Conservation (phyloP, 2,113 vertebrate species). For the Chionodraco myersi region DNA sequence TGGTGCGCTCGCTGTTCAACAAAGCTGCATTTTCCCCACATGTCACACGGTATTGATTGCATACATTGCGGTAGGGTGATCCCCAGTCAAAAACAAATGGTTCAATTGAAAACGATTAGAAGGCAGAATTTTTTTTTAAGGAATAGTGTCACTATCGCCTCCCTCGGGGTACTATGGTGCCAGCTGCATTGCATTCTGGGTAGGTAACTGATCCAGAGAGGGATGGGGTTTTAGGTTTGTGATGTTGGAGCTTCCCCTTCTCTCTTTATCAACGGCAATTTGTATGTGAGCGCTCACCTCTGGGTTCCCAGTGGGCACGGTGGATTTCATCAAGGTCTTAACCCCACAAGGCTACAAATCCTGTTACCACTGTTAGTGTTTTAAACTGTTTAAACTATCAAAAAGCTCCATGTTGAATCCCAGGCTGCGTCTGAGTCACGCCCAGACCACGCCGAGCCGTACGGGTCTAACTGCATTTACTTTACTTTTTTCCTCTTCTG, state of each 20-base stretch:
- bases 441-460: constrained; percentile 53
- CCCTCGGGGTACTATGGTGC: constrained; percentile 3
- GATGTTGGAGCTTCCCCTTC: constrained; percentile 64
- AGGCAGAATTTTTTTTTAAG: constrained; percentile 14
- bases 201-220: constrained; percentile 35
- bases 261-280: constrained; percentile 79
- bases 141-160: background rate
- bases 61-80: constrained; percentile 6
- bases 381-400: constrained; percentile 77
- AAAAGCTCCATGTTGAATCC: constrained; percentile 61
- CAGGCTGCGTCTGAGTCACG: constrained; percentile 34
- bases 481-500: constrained; percentile 41
- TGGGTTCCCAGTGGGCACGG: constrained; percentile 65
- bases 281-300: constrained; percentile 80
- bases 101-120: constrained; percentile 9
- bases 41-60: constrained; percentile 16
- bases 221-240: constrained; percentile 62
- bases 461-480: constrained; percentile 70
- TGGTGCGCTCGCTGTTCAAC: constrained; percentile 1
- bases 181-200: constrained; percentile 53
- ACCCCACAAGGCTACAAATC: constrained; percentile 80
- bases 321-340: constrained; percentile 80
- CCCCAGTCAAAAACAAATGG: background rate
- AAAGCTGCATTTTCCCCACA: constrained; percentile 4
- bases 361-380: constrained; percentile 81